Conservation (phyloP, 2,888 invertebrate genomes). For the Spodoptera exigua region DNA sequence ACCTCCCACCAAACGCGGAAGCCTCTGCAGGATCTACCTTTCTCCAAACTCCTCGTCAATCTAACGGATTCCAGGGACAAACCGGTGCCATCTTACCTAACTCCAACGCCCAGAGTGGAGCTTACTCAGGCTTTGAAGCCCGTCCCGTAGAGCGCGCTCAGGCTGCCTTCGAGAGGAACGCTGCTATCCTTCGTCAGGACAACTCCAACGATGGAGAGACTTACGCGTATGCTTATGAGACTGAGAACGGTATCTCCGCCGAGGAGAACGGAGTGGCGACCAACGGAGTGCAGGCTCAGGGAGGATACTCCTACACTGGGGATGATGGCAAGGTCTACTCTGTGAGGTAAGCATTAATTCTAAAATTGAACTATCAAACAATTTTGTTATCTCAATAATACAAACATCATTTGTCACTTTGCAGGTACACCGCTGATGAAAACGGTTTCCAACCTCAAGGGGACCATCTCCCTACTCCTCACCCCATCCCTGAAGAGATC, state of each 20-base stretch:
- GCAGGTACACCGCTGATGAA: conserved; percentile 83
- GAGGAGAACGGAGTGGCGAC: conserved; percentile 82
- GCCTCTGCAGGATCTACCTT: conserved; percentile 56
- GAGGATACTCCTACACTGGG: conserved; percentile 82
- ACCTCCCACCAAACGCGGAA: conserved; percentile 77
- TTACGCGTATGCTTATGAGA: conserved; percentile 80
- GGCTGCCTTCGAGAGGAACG: conserved; percentile 78
- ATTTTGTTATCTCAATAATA: too few relatives aligned
- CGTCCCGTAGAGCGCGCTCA: conserved; percentile 75
- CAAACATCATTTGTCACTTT: conserved; percentile 7
- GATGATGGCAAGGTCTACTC: conserved; percentile 84
- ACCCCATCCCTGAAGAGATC: conserved; percentile 82
- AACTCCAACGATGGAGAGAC: conserved; percentile 80
- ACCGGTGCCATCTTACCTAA: conserved; percentile 37
- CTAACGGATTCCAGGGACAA: conserved; percentile 40
- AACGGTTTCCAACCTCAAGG: conserved; percentile 83
- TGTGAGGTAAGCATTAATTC: conserved; percentile 68
- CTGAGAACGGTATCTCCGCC: conserved; percentile 82
- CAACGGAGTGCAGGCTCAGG: conserved; percentile 82
- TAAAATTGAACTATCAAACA: too few relatives aligned
- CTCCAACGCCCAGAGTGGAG: conserved; percentile 35
- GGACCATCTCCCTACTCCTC: conserved; percentile 83
- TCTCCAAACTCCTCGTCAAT: conserved; percentile 56
- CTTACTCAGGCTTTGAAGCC: conserved; percentile 57
- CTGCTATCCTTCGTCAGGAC: conserved; percentile 80